phyloP scores from a whole-genome alignment of 2,797 vertebrate genomes.

The Scomberomorus guttatus region DNA sequence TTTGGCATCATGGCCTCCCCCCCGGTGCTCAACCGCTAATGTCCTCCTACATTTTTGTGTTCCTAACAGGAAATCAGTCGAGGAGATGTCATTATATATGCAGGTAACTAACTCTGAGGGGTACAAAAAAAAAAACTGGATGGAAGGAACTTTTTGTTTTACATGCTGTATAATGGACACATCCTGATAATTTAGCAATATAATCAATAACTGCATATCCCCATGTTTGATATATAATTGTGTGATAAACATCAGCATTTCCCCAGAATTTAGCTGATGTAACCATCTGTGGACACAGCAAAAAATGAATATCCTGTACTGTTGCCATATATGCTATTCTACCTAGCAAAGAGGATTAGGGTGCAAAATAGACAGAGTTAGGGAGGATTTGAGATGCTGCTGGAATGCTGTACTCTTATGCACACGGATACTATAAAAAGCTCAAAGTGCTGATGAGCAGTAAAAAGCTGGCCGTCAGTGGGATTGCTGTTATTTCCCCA shows the following conservation, averaged over 20 bases:
- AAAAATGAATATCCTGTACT: conserved; percentile 39
- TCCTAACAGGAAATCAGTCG: conserved; percentile 60
- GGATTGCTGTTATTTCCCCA: conserved; percentile 75
- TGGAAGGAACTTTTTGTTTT: conserved; percentile 4
- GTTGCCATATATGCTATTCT: conserved; percentile 53
- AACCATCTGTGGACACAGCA: conserved; percentile 32
- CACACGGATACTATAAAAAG: conserved; percentile 67
- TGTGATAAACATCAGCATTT: conserved; percentile 23
- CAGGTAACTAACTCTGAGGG: conserved; percentile 35
- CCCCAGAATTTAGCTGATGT: conserved; percentile 28
- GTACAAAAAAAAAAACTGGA: background rate
- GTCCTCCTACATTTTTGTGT: conserved; percentile 75
- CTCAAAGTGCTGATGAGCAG: conserved; percentile 70
- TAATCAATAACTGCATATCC: background rate
- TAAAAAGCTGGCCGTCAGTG: conserved; percentile 65
- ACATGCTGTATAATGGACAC: background rate
- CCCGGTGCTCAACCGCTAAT: conserved; percentile 72
- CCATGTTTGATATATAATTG: conserved; percentile 18
- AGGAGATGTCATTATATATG: conserved; percentile 50
- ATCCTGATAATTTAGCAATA: background rate
- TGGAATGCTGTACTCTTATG: conserved; percentile 52
- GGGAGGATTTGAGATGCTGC: conserved; percentile 55
- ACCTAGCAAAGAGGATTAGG: conserved; percentile 69
- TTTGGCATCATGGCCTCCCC: conserved; percentile 74
- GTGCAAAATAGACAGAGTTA: conserved; percentile 51